Conservation (phyloP, 2,113 vertebrate species). For the Solea senegalensis region DNA sequence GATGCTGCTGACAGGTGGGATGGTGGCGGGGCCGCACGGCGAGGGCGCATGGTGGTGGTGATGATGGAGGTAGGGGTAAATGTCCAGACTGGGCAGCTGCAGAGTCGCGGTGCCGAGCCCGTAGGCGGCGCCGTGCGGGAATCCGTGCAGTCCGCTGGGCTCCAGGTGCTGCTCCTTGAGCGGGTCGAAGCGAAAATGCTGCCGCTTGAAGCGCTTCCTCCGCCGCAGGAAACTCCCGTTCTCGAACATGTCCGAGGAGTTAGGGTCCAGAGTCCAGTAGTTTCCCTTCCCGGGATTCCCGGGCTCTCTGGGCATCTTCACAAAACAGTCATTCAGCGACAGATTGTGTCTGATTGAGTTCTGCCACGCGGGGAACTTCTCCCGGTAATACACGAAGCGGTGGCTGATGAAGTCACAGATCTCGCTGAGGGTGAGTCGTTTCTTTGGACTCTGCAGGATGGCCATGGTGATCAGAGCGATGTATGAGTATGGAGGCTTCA, state of each 20-base stretch:
- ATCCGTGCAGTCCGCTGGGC: constrained; percentile 62
- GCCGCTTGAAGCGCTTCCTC: constrained; percentile 85
- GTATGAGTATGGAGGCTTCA: constrained; percentile 86
- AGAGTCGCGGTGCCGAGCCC: constrained; percentile 72
- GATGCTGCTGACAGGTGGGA: constrained; percentile 81
- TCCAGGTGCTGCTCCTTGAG: constrained; percentile 79
- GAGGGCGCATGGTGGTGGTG: constrained; percentile 68
- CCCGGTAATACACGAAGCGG: constrained; percentile 82
- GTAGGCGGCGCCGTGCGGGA: constrained; percentile 74
- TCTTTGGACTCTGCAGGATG: constrained; percentile 84
- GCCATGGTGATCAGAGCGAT: constrained; percentile 86
- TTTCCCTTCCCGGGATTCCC: constrained; percentile 86
- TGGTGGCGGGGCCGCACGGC: constrained; percentile 58
- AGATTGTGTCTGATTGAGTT: constrained; percentile 86
- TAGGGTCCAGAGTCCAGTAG: constrained; percentile 86
- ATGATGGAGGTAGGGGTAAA: constrained; percentile 77
- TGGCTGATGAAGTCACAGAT: constrained; percentile 86
- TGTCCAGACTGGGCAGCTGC: constrained; percentile 78
- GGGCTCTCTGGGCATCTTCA: constrained; percentile 84
- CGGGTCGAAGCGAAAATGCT: constrained; percentile 77
- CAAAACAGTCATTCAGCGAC: constrained; percentile 84
- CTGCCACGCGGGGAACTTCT: constrained; percentile 87
- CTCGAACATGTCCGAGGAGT: constrained; percentile 86
- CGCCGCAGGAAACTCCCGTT: constrained; percentile 84
- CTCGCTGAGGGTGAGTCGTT: constrained; percentile 84